Conservation (phyloP, 1,140 invertebrate species). For the Drosophila athabasca region DNA sequence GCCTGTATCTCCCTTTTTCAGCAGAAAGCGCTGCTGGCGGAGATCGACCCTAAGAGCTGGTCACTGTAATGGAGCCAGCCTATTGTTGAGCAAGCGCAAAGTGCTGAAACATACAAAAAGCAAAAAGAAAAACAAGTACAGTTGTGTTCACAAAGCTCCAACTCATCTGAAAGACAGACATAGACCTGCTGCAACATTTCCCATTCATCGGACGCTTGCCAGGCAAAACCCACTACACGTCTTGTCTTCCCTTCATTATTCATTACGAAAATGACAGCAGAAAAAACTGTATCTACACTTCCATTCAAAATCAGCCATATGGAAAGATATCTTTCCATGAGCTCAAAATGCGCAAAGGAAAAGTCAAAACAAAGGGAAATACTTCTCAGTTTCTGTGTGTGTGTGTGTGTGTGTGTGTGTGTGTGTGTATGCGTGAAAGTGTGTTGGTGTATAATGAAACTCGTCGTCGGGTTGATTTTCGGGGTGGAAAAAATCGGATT, state of each 20-base stretch:
- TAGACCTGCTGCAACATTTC: conserved; percentile 2
- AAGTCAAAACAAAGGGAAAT: conserved; percentile 61
- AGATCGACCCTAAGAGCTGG: no score
- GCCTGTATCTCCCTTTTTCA: no score
- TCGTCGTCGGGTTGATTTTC: no score
- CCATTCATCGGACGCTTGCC: conserved; percentile 2
- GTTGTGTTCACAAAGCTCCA: conserved; percentile 10
- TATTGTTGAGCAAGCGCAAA: no score
- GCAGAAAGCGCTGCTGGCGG: no score
- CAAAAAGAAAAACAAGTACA: conserved; percentile 28
- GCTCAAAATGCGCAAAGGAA: conserved; percentile 57
- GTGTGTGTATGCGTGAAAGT: no score
- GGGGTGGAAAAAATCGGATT: no score
- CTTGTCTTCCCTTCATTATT: conserved; percentile 47
- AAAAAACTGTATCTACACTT: conserved; percentile 52
- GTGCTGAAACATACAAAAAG: no score
- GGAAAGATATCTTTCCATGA: conserved; percentile 75
- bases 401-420: conserved; percentile 5
- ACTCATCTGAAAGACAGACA: conserved; percentile 1
- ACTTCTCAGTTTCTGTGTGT: conserved; percentile 27
- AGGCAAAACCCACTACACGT: conserved; percentile 9
- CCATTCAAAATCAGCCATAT: conserved; percentile 76
- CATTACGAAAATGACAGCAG: conserved; percentile 69
- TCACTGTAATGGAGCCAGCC: no score
- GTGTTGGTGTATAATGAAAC: no score